Conservation (phyloP, 2,888 invertebrate genomes). For the Punctoribates punctum region DNA sequence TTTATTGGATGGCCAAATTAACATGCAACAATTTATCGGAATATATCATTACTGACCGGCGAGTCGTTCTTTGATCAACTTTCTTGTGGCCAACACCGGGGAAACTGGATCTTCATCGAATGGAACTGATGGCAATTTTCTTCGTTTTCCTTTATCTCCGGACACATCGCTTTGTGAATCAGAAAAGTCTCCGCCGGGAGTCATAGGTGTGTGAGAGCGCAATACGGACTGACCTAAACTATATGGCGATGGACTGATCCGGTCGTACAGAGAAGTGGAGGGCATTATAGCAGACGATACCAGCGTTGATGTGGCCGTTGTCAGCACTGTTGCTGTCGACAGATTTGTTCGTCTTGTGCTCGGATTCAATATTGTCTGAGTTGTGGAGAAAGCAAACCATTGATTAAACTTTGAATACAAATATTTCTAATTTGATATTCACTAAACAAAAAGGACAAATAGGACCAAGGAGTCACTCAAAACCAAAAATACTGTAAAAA, state of each 20-base stretch:
- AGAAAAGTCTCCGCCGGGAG: slow-evolving; percentile 1
- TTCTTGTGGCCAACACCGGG: slow-evolving; percentile 34
- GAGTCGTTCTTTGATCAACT: slow-evolving; percentile 42
- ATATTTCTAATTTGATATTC: no score
- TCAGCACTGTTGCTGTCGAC: slow-evolving; percentile 29
- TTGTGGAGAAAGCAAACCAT: not conserved
- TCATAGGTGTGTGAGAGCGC: not conserved
- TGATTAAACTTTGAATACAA: no score
- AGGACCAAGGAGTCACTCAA: no score
- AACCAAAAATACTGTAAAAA: no score
- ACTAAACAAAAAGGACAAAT: no score
- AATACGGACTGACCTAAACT: not conserved
- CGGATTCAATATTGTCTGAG: slow-evolving; percentile 13
- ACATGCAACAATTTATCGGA: no score
- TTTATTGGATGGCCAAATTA: no score
- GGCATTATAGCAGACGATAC: slow-evolving; percentile 25
- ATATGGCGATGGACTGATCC: slow-evolving; percentile 11
- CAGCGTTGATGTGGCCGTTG: slow-evolving; percentile 26
- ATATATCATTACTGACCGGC: slow-evolving; percentile 28
- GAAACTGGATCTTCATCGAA: slow-evolving; percentile 44
- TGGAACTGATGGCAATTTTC: slow-evolving; percentile 42
- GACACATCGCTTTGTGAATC: slow-evolving; percentile 41
- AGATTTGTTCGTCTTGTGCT: slow-evolving; percentile 34
- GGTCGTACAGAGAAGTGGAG: not conserved
- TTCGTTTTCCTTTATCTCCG: slow-evolving; percentile 30